Evolutionary conservation across 2,888 invertebrate species (phyloP), one percentile per base, ranked within the genome.

Genomic region (Acrobasis consociella): DNA sequence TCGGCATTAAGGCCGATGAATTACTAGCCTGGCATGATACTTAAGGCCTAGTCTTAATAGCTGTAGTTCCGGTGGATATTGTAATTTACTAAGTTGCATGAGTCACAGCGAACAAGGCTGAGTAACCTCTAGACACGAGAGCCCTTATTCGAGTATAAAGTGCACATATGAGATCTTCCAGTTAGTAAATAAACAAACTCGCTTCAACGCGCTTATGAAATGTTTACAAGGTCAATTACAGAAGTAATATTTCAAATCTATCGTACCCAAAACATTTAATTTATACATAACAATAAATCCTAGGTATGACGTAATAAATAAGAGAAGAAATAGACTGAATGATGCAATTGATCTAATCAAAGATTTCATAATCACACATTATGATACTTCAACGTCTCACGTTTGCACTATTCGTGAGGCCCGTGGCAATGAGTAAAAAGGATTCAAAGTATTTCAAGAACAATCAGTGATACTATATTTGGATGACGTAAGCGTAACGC

Each of bases 61-160:
- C 61, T 59, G 52, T 58, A 65, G 83, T 83, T 88, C 87, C 87
- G 83, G 81, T 80, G 80, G 71, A 72, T 74, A 80, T 78, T 72
- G 76, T 80, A 78, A 82, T 82, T 67, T 73, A 76, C 73, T 73
- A 74, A 75, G 72, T 78, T 73, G 70, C 73, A 75, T 86, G 86
- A 89, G 73, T 89, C 88, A 87, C 67, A 62, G 42, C 69, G 70
- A 72, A 46, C 31, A 60, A 60, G 65, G 68, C 79, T 77, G 80
- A 83, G 79, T 78, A 80, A 81, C 78, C 70, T 69, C 75, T 73
- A 73, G 72, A 76, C 70, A 60, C 7, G 31, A 31, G 31, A 31
- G 62, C 56, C 55, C 59, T 49, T 38, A 16, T 38, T 39, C 17
- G 15, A 22, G n/a, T 38, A 49, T 49, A 49, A 17, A 13, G n/a